Base-by-base conservation (phyloP, 2,888 invertebrate genomes). In the Frankliniella fusca region DNA sequence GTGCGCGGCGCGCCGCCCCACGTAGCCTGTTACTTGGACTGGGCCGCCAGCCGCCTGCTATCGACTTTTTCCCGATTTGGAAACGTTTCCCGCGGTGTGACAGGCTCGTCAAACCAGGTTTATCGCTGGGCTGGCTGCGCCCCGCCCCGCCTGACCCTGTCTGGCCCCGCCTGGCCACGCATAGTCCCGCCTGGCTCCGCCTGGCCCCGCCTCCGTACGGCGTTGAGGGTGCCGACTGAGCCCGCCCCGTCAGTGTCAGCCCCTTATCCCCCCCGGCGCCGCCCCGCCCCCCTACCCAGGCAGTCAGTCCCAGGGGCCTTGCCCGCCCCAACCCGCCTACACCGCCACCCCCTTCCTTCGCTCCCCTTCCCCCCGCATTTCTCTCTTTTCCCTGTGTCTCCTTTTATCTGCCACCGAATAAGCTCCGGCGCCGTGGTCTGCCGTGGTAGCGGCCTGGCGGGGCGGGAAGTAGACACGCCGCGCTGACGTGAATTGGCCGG, bases 31-130 rank as follows among this genome's bases (percentile, higher is more conserved):
- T 38, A 38, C 38, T 38, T 38, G 38, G 38, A 38, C 38, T 38
- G 38, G 38, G 38, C 3, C 38, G 61, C 61, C 61, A 5, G 38
- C 3, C 38, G 61, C 61, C 61, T 38, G 61, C 61, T 61, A 61
- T 61, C 61, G 61, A 61, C 61, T 61, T 61, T 38, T 61, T 61
- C 61, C 61, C 61, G 61, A 61, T 61, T 61, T 61, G 61, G 61
- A 61, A 61, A n/a, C 61, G 61, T 61, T 61, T 61, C 38, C n/a
- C 61, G n/a, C n/a, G 15, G 61, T 61, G 61, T 61, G 61, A 61
- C 61, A 61, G 61, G 61, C 61, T 61, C 61, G 61, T 61, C 61
- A 61, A 61, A 61, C 61, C 61, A 3, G 61, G 61, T 61, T 61
- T 61, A 61, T 61, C 61, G 11, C 15, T 7, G 7, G 61, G 61